phyloP scores from a whole-genome alignment of 2,797 vertebrate genomes.

The Siniperca obscura region DNA sequence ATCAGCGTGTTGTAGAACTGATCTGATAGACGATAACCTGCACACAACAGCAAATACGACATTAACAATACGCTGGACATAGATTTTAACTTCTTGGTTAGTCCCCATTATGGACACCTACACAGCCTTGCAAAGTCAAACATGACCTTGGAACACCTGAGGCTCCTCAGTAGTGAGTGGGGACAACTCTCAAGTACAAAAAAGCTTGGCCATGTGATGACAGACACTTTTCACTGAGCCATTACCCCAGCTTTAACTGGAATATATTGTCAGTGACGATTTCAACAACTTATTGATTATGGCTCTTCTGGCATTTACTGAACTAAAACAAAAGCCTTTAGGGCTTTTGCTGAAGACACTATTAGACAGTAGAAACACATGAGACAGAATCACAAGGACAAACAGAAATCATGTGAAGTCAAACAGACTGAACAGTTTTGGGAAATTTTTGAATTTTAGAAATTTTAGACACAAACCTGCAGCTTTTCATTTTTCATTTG shows the following conservation, averaged over 20 bases:
- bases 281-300: conserved; percentile 1
- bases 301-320: neutral
- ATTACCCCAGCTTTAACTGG: neutral
- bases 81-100: neutral
- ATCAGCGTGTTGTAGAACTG: conserved; percentile 97
- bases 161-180: neutral
- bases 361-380: neutral
- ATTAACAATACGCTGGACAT: neutral
- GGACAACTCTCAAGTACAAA: neutral
- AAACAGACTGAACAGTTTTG: neutral
- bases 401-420: conserved; percentile 2
- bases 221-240: neutral
- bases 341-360: neutral
- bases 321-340: neutral
- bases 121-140: neutral
- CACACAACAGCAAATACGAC: conserved; percentile 17
- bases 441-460: neutral
- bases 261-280: neutral
- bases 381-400: neutral
- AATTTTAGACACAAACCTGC: neutral
- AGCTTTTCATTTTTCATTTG: neutral
- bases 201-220: neutral
- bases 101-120: neutral
- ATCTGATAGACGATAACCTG: conserved; percentile 97
- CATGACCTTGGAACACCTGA: neutral